Evolutionary conservation across 2,113 vertebrate genomes (phyloP).

Genomic region (Notiomystis cincta): DNA sequence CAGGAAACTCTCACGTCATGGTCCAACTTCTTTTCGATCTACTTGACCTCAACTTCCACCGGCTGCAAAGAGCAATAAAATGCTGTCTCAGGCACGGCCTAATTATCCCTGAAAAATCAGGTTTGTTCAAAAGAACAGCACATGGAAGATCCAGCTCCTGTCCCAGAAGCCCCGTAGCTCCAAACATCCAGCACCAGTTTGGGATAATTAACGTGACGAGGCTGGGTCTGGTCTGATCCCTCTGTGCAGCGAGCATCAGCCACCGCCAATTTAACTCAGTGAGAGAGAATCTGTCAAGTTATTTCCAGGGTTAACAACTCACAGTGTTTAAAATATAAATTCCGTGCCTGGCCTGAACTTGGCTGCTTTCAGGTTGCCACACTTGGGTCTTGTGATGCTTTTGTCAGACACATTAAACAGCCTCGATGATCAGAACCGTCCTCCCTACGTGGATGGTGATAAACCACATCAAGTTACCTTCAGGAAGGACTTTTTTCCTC

Average conservation of each 20-base stretch:
- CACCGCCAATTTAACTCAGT: background rate
- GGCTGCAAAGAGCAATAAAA: background rate
- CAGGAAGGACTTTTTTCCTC: background rate
- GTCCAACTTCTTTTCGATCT: background rate
- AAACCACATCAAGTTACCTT: background rate
- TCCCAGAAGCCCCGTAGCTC: background rate
- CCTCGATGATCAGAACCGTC: background rate
- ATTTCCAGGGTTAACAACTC: constrained; percentile 26
- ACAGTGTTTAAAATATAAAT: background rate
- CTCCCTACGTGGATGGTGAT: background rate
- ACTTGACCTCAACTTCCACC: background rate
- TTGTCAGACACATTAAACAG: constrained; percentile 13
- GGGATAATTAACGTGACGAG: background rate
- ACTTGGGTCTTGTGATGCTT: constrained; percentile 6
- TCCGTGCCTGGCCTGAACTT: background rate
- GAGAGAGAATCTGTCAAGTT: background rate
- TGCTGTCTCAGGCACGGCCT: background rate
- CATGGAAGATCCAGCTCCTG: background rate
- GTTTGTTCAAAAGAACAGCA: background rate
- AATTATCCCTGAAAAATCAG: background rate
- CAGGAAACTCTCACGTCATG: background rate
- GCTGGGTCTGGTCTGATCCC: background rate
- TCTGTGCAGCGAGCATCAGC: background rate
- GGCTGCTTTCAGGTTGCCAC: constrained; percentile 1
- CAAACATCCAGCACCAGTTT: background rate